Evolutionary conservation across 2,113 vertebrate species (phyloP).

Genomic region (Tylochromis polylepis): DNA sequence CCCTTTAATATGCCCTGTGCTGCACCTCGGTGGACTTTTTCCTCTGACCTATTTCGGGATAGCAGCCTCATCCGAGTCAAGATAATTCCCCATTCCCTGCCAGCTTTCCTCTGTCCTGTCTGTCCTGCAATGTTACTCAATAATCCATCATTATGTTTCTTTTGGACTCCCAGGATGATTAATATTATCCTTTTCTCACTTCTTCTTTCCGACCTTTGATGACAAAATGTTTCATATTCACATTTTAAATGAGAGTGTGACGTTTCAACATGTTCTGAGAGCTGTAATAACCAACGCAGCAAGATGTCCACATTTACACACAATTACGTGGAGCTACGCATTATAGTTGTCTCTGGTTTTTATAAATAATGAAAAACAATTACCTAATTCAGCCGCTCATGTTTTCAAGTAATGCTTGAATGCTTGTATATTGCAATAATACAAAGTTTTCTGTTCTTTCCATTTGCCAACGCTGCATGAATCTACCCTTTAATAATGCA

Average conservation of each 20-base stretch:
- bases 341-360: not conserved
- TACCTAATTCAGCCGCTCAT: not conserved
- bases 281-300: not conserved
- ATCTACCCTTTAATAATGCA: not conserved
- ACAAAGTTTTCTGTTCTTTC: not conserved
- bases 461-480: not conserved
- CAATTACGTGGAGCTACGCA: not conserved
- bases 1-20: not conserved
- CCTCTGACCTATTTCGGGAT: conserved; percentile 10
- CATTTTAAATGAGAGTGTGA: not conserved
- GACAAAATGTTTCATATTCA: not conserved
- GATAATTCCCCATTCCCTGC: not conserved
- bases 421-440: not conserved
- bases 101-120: not conserved
- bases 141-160: not conserved
- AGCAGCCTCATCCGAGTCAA: not conserved
- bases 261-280: not conserved
- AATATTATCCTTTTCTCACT: not conserved
- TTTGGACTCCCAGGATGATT: not conserved
- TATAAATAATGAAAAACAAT: not conserved
- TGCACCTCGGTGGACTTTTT: not conserved
- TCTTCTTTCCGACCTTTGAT: not conserved
- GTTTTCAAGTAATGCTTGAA: not conserved
- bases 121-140: not conserved
- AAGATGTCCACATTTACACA: not conserved